Percentiles rank a stretch among this genome's conserved stretches.
phyloP scores from a whole-genome alignment of 2,888 invertebrate genomes.

The Eurytoma californica region DNA sequence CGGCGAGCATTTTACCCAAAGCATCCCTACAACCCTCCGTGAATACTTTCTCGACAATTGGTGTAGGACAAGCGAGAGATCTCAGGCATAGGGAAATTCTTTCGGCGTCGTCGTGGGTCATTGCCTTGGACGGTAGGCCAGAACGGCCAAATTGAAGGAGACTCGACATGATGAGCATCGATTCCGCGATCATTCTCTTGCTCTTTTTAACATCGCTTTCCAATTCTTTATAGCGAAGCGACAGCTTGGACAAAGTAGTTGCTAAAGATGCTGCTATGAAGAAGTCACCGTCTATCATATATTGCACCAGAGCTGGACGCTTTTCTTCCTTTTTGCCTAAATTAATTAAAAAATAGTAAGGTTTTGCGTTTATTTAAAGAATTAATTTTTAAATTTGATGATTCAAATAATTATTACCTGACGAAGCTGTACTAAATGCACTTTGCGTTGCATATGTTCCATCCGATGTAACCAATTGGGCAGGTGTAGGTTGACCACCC shows the following conservation, averaged over 20 bases:
- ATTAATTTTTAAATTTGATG: background rate
- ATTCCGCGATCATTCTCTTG: constrained; percentile 84
- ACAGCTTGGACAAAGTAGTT: constrained; percentile 93
- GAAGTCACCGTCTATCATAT: constrained; percentile 95
- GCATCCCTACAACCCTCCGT: constrained; percentile 85
- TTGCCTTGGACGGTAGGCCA: constrained; percentile 82
- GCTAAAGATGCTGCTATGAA: constrained; percentile 96
- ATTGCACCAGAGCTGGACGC: constrained; percentile 88
- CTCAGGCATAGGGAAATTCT: constrained; percentile 89
- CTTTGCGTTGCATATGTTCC: constrained; percentile 99
- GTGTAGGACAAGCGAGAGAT: constrained; percentile 83
- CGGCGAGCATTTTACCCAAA: constrained; percentile 88
- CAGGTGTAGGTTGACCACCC: constrained; percentile 67
- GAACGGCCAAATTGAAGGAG: constrained; percentile 86
- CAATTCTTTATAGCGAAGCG: constrained; percentile 77
- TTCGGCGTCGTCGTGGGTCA: constrained; percentile 97
- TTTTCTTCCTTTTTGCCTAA: constrained; percentile 80
- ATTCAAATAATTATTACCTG: constrained; percentile 59
- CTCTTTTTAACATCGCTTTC: constrained; percentile 66
- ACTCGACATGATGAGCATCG: constrained; percentile 91
- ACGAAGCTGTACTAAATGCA: constrained; percentile 89
- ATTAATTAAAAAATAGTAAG: constrained; percentile 13
- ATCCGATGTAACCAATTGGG: constrained; percentile 95
- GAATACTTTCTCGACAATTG: constrained; percentile 83
- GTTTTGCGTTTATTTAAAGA: background rate